Evolutionary conservation across 2,797 vertebrate species (phyloP).

Genomic region (Melanotaenia pygmaea): DNA sequence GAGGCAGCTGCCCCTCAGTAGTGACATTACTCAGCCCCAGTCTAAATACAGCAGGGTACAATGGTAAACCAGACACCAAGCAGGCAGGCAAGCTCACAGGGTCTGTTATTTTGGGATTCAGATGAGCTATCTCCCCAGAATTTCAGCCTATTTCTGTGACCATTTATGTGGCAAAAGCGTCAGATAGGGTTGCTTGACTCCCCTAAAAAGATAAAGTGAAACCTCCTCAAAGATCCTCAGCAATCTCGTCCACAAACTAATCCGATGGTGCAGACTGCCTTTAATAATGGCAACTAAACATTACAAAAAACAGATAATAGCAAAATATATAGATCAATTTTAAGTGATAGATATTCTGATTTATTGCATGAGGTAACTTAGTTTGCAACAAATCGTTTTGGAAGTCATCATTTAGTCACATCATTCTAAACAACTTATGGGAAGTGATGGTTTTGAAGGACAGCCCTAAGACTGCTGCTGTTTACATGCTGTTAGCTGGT

Average conservation of each 20-base stretch:
- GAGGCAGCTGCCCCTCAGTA: conserved; percentile 75
- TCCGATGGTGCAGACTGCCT: not conserved
- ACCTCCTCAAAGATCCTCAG: not conserved
- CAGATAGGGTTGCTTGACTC: conserved; percentile 16
- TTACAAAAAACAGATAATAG: too few relatives aligned
- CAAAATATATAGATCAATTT: too few relatives aligned
- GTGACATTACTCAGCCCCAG: conserved; percentile 69
- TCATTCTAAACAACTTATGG: not conserved
- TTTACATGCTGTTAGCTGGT: not conserved
- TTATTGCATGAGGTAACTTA: too few relatives aligned
- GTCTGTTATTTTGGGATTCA: conserved; percentile 78
- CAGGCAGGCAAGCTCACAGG: conserved; percentile 62
- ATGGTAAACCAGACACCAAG: conserved; percentile 79
- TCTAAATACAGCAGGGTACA: conserved; percentile 82
- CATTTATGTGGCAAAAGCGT: conserved; percentile 22
- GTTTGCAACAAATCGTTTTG: too few relatives aligned
- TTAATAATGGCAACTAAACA: not conserved
- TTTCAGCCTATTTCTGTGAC: conserved; percentile 45
- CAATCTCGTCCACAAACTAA: not conserved
- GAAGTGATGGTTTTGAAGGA: not conserved
- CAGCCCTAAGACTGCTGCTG: not conserved
- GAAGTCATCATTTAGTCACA: too few relatives aligned
- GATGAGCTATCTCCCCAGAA: conserved; percentile 41
- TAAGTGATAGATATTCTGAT: too few relatives aligned
- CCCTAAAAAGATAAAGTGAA: conserved; percentile 27